Conservation (phyloP, 2,888 invertebrate genomes). For the Drosophila monieri region DNA sequence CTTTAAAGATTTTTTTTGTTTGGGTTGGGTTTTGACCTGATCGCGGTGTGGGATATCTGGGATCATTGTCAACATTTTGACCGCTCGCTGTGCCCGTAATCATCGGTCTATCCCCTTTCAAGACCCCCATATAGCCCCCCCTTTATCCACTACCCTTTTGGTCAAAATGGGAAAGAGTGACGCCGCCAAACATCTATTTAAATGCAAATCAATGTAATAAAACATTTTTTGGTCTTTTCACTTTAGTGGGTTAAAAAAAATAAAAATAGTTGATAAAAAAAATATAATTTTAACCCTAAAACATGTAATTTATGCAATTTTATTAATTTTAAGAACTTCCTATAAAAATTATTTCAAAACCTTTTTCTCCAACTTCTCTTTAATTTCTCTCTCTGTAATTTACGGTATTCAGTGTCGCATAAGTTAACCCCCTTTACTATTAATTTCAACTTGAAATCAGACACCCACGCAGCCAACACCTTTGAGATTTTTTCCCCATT, state of each 20-base stretch:
- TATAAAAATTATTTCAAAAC: too few species aligned
- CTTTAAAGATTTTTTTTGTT: constrained; percentile 23
- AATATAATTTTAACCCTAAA: too few species aligned
- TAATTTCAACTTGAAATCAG: constrained; percentile 72
- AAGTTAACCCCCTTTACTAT: constrained; percentile 53
- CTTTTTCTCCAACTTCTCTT: too few species aligned
- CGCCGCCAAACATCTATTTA: constrained; percentile 74
- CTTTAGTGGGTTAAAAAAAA: constrained; percentile 1
- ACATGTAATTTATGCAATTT: too few species aligned
- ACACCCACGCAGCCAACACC: constrained; percentile 68
- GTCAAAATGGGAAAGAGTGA: constrained; percentile 27
- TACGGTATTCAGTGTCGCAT: constrained; percentile 36
- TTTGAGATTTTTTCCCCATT: constrained; percentile 28
- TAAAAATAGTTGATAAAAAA: too few species aligned
- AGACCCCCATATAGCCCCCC: constrained; percentile 3
- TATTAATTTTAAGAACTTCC: too few species aligned
- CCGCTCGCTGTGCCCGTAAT: constrained; percentile 73
- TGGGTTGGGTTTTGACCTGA: constrained; percentile 31
- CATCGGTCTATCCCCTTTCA: constrained; percentile 51
- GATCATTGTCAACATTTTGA: constrained; percentile 68
- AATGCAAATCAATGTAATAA: constrained; percentile 83
- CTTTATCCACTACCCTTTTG: not conserved
- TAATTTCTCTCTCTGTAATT: not conserved
- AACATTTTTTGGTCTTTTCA: constrained; percentile 59
- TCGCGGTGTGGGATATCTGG: constrained; percentile 36